A percentile compares a stretch with the other conserved stretches of the same genome.
phyloP scores from a whole-genome alignment of 2,888 invertebrate genomes.

The Mantis religiosa region DNA sequence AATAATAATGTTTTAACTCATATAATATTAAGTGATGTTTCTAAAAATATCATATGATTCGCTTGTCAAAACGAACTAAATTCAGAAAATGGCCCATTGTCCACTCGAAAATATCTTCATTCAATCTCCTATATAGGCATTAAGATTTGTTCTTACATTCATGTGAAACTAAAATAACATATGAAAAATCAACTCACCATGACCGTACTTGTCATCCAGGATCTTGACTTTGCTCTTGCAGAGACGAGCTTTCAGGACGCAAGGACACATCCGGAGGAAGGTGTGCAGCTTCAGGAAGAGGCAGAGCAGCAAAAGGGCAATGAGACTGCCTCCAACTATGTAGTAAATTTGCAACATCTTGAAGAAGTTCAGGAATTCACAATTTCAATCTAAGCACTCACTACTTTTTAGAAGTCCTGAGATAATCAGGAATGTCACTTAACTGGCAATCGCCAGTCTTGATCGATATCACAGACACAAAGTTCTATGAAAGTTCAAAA shows the following conservation, averaged over 20 bases:
- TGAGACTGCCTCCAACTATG: conserved; percentile 42
- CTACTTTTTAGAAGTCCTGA: not conserved
- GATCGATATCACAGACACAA: not conserved
- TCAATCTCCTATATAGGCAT: not conserved
- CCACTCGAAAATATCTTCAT: not conserved
- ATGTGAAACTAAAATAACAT: not conserved
- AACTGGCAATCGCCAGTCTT: not conserved
- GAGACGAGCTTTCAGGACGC: conserved; percentile 60
- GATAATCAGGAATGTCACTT: not conserved
- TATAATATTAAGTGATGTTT: too few species aligned
- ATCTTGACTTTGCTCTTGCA: conserved; percentile 61
- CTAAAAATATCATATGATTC: too few species aligned
- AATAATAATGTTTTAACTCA: too few species aligned
- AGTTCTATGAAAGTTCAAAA: not conserved
- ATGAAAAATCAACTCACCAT: conserved; percentile 53
- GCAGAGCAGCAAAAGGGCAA: conserved; percentile 45
- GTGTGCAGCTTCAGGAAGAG: conserved; percentile 68
- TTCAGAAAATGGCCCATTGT: too few species aligned
- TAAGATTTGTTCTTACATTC: not conserved
- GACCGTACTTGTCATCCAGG: conserved; percentile 62
- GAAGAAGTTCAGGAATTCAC: not conserved
- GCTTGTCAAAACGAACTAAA: too few species aligned
- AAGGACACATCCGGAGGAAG: conserved; percentile 63
- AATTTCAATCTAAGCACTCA: not conserved
- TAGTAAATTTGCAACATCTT: conserved; percentile 41